Base-by-base conservation (phyloP, 2,888 invertebrate species). In the Protonemura montana region DNA sequence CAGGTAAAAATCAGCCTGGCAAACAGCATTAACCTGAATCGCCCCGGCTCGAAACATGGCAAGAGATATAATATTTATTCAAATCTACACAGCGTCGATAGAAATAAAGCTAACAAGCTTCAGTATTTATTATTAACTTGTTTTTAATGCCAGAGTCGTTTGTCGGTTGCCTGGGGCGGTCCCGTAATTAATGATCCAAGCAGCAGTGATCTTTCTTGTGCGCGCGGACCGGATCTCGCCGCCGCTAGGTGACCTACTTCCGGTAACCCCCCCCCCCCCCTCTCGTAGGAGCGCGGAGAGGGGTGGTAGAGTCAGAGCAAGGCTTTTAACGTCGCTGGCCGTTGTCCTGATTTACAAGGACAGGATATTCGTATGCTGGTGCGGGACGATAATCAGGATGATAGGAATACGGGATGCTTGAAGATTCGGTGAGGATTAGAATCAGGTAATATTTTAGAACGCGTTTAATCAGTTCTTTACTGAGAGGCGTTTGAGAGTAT, bases 211-310 rank as follows among this genome's bases (percentile, higher is more conserved):
- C 59, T 59, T 59, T 59, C 59, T 59, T 59, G 59, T 7, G 59
- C 59, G 16, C 16, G 13, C 78, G n/a, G 81, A 30, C 81, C 28
- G 81, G 28, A 30, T 81, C 81, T 29, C 7, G 30, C 81, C 7
- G 30, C 81, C 28, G 81, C 81, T 59, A 10, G 59, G n/a, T 81
- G 81, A 30, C 81, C 81, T 81, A 81, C 81, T 30, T 81, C 81
- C 81, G 81, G 81, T 81, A n/a, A 26, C 80, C 80, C 28, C 26
- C 3, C 30, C 81, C 81, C 81, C 29, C 78, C 25, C 0, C 28
- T 27, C 6, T 27, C 28, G 1, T 5, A 26, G 28, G 78, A 78
- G 26, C 78, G 28, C 25, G 78, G 6, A 13, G 78, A 78, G 25
- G 28, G 78, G 13, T 5, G 78, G 26, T 2, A 27, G 59, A 59